These are phyloP conservation scores for Cichladusa arquata DNA, from an alignment of 2,113 vertebrate genomes.

Conservation along the genomic window DNA sequence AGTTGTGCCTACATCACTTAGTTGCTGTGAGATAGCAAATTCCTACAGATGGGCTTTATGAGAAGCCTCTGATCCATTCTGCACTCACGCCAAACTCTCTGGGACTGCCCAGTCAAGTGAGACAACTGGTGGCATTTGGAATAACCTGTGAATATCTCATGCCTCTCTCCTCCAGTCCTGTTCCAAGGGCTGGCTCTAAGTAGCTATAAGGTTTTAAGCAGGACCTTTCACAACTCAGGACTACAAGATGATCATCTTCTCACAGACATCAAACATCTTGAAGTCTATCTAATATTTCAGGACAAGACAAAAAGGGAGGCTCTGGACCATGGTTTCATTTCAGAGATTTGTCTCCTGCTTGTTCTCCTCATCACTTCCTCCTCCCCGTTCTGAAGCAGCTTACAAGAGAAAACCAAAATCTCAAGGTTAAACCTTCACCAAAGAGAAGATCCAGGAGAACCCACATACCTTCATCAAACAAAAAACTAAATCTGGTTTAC, in stretches of 20 bases:
- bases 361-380: background rate
- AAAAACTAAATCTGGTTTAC: background rate
- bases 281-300: background rate
- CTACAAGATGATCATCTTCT: background rate
- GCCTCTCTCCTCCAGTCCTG: background rate
- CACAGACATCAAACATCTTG: background rate
- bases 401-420: background rate
- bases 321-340: background rate
- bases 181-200: background rate
- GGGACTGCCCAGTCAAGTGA: background rate
- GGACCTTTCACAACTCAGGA: background rate
- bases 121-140: background rate
- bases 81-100: background rate
- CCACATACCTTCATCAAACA: background rate
- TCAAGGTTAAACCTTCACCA: background rate
- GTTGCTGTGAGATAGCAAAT: background rate
- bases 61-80: background rate
- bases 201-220: background rate
- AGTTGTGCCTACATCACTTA: background rate
- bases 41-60: background rate
- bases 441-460: background rate
- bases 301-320: background rate
- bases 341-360: background rate
- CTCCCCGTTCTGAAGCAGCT: background rate
- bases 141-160: background rate